Conservation (phyloP, 1,140 invertebrate species). For the Penaeus japonicus region DNA sequence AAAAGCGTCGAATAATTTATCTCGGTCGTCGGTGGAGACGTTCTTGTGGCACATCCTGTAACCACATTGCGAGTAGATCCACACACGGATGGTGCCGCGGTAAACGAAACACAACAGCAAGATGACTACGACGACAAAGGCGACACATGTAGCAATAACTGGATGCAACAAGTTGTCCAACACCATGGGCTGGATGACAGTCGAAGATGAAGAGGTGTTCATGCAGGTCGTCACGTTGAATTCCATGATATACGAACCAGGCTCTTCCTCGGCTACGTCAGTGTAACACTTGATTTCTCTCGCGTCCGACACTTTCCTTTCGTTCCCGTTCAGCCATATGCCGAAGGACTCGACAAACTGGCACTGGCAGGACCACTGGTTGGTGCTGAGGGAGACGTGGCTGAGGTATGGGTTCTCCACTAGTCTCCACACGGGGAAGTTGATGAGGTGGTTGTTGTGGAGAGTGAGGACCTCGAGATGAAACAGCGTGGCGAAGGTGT, state of each 20-base stretch:
- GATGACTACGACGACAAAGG: slow-evolving; percentile 60
- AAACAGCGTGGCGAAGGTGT: slow-evolving; percentile 81
- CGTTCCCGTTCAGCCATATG: slow-evolving; percentile 56
- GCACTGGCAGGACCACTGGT: slow-evolving; percentile 67
- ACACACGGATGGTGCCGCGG: slow-evolving; percentile 63
- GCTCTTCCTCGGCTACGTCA: slow-evolving; percentile 40
- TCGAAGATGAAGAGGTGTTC: slow-evolving; percentile 61
- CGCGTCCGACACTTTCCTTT: slow-evolving; percentile 56
- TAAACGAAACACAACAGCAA: slow-evolving; percentile 63
- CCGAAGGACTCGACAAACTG: slow-evolving; percentile 62
- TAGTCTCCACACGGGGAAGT: slow-evolving; percentile 71
- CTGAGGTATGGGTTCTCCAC: slow-evolving; percentile 63
- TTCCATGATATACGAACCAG: slow-evolving; percentile 59
- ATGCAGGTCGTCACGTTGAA: slow-evolving; percentile 61
- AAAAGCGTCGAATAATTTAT: slow-evolving; percentile 88
- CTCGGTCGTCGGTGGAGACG: slow-evolving; percentile 71
- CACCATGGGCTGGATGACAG: slow-evolving; percentile 59
- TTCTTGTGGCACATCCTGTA: slow-evolving; percentile 61
- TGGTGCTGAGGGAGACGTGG: slow-evolving; percentile 63
- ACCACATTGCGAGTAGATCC: slow-evolving; percentile 63
- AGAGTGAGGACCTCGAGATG: slow-evolving; percentile 83
- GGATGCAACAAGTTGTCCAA: slow-evolving; percentile 58
- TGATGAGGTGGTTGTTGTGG: slow-evolving; percentile 83
- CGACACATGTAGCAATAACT: slow-evolving; percentile 55
- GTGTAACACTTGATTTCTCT: slow-evolving; percentile 55